These are phyloP conservation scores for Ambastaia sidthimunki DNA, from an alignment of 2,797 vertebrate species.

Conservation along the genomic window DNA sequence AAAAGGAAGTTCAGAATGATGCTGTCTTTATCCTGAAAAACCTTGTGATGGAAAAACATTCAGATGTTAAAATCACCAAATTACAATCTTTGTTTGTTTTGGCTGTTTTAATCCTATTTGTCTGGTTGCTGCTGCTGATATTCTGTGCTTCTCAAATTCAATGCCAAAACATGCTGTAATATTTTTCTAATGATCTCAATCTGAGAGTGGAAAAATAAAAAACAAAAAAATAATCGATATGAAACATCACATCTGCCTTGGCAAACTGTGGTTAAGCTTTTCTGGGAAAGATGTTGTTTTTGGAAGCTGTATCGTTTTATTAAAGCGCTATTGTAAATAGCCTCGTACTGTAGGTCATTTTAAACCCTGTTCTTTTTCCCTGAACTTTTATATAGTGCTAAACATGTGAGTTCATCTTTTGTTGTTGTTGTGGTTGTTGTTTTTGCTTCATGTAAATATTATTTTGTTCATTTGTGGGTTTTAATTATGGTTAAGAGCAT, in stretches of 20 bases:
- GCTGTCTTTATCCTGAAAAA: constrained; percentile 19
- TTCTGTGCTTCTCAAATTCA: constrained; percentile 60
- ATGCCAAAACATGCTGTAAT: constrained; percentile 29
- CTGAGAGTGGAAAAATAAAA: constrained; percentile 32
- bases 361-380: constrained; percentile 34
- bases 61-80: constrained; percentile 12
- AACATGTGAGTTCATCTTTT: constrained; percentile 44
- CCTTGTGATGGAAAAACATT: constrained; percentile 28
- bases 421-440: constrained; percentile 41
- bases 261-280: constrained; percentile 66
- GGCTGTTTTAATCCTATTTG: constrained; percentile 34
- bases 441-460: constrained; percentile 45
- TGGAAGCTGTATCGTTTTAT: constrained; percentile 66
- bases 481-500: constrained; percentile 50
- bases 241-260: constrained; percentile 53
- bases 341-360: constrained; percentile 73
- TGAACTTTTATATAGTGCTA: constrained; percentile 21
- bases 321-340: constrained; percentile 77
- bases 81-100: constrained; percentile 2
- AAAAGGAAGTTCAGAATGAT: constrained; percentile 55
- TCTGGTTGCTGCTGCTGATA: constrained; percentile 58
- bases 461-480: constrained; percentile 47
- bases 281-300: constrained; percentile 65
- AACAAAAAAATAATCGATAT: constrained; percentile 6
- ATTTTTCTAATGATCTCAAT: constrained; percentile 23